These are phyloP conservation scores for Boleophthalmus pectinirostris DNA, from an alignment of 2,113 vertebrate species.

Conservation along the genomic window DNA sequence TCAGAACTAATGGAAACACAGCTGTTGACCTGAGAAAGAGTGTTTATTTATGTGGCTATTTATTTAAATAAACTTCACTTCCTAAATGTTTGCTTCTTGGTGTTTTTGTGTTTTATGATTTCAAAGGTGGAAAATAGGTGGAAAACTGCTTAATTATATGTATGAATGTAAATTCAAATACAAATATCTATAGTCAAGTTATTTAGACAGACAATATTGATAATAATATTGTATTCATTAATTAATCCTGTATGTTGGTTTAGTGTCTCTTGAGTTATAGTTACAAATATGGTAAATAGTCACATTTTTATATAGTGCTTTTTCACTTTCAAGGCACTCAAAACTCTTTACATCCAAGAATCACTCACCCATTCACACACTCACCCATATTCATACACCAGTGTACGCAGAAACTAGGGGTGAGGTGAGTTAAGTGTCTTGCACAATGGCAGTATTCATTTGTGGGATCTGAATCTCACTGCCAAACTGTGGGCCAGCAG, in stretches of 20 bases:
- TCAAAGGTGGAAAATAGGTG: neutral
- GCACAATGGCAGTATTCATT: too few relatives aligned
- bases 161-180: neutral
- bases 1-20: slow-evolving; percentile 25
- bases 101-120: slow-evolving; percentile 1
- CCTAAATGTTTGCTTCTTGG: slow-evolving; percentile 48
- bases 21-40: slow-evolving; percentile 52
- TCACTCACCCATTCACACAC: too few relatives aligned
- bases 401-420: too few relatives aligned
- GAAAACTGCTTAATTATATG: neutral
- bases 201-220: neutral
- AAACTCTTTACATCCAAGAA: too few relatives aligned
- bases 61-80: slow-evolving; percentile 82
- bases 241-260: neutral
- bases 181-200: neutral
- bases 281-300: too few relatives aligned
- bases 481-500: too few relatives aligned
- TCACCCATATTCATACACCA: too few relatives aligned
- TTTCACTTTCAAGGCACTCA: too few relatives aligned
- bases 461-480: too few relatives aligned
- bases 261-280: neutral
- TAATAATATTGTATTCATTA: neutral
- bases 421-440: too few relatives aligned
- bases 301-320: too few relatives aligned
- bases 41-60: slow-evolving; percentile 84